Conservation (phyloP, 2,113 vertebrate species). For the Sterna hirundo region DNA sequence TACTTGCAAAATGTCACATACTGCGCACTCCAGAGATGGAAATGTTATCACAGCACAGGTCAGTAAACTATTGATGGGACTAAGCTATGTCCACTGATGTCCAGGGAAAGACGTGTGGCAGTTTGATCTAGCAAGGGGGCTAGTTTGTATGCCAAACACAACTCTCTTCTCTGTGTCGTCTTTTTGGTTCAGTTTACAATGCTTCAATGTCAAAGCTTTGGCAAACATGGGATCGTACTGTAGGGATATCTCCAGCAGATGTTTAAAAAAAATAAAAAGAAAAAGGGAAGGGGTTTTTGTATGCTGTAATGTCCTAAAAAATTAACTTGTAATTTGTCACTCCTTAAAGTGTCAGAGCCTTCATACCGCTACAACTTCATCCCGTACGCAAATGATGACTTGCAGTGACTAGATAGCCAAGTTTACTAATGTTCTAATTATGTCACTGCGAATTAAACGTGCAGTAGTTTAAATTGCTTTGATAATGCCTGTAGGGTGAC, state of each 20-base stretch:
- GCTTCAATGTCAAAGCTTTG: constrained; percentile 38
- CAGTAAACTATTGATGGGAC: constrained; percentile 69
- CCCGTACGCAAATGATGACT: not conserved
- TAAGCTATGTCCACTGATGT: constrained; percentile 41
- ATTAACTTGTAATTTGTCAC: not conserved
- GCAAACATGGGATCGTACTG: not conserved
- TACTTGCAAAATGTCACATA: constrained; percentile 54
- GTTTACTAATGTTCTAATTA: constrained; percentile 51
- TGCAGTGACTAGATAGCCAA: constrained; percentile 16
- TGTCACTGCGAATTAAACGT: constrained; percentile 42
- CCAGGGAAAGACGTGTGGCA: constrained; percentile 15
- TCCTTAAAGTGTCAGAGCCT: not conserved
- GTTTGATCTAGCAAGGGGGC: constrained; percentile 12
- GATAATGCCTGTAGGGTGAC: constrained; percentile 51
- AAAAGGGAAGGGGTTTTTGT: not conserved
- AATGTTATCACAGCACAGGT: constrained; percentile 69
- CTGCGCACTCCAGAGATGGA: constrained; percentile 40
- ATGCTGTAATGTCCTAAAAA: not conserved
- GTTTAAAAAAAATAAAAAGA: not conserved
- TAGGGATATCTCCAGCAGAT: not conserved
- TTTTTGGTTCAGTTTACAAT: constrained; percentile 41
- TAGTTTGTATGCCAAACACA: constrained; percentile 50
- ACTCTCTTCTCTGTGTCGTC: not conserved
- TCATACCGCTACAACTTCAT: not conserved
- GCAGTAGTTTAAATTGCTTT: constrained; percentile 40